phyloP scores from a whole-genome alignment of 1,140 invertebrate species.

The Scaptodrosophila lebanonensis region DNA sequence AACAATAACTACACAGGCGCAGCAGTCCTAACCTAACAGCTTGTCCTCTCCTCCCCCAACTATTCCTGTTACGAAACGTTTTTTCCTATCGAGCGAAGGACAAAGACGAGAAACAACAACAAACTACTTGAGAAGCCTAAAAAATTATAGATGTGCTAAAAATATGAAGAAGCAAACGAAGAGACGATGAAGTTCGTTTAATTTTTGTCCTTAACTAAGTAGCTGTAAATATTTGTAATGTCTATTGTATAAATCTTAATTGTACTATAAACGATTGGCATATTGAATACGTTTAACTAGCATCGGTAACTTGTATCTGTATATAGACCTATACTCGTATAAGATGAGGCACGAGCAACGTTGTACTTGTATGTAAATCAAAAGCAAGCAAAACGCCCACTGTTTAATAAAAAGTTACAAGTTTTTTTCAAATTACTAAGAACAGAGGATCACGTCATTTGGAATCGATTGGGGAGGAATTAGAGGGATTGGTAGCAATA shows the following conservation, averaged over 20 bases:
- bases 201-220: constrained; percentile 33
- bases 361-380: constrained; percentile 22
- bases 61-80: constrained; percentile 1
- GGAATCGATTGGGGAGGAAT: too few relatives aligned
- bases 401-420: constrained; percentile 73
- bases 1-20: constrained; percentile 19
- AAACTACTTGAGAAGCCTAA: constrained; percentile 34
- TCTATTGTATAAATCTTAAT: constrained; percentile 44
- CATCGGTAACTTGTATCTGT: constrained; percentile 66
- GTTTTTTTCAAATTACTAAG: constrained; percentile 55
- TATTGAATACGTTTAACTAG: constrained; percentile 36
- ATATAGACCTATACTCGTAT: constrained; percentile 46
- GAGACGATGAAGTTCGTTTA: neutral
- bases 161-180: too few relatives aligned
- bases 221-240: constrained; percentile 46
- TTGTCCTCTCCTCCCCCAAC: neutral
- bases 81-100: constrained; percentile 39
- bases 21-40: constrained; percentile 30
- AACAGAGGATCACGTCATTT: too few relatives aligned
- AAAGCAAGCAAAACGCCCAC: constrained; percentile 41
- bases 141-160: constrained; percentile 12
- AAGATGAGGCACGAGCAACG: constrained; percentile 29
- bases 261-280: constrained; percentile 55
- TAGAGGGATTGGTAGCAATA: too few relatives aligned
- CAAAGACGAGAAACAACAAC: constrained; percentile 19